Base-by-base conservation (phyloP, 2,113 vertebrate species). In the Progne subis region DNA sequence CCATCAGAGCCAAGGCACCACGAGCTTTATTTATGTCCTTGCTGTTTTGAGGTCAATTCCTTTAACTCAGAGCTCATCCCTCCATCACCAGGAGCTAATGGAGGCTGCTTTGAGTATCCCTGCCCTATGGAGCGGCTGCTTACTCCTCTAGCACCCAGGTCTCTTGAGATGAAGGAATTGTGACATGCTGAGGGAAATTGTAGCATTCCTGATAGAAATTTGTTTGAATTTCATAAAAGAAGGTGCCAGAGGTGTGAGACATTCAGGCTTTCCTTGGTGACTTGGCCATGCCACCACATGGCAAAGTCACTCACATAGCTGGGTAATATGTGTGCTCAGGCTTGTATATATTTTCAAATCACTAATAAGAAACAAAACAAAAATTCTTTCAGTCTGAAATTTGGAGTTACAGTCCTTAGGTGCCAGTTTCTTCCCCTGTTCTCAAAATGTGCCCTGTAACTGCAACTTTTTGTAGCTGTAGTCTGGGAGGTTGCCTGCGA, bases 401-500 rank as follows among this genome's bases (percentile, higher is more conserved):
- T 50, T 53, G 53, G 20, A 89, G 14, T 63, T 75, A 21, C 25
- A 50, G 14, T 34, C 37, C 28, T 28, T 29, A 64, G 81, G 46
- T 70, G 46, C 26, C 26, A 86, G 43, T 70, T 93, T 49, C 68
- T 84, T 86, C 70, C 37, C 29, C 28, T 86, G 6, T 70, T 64
- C 20, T 64, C 32, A n/a, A 68, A 92, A 88, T 18, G 28, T 37
- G 43, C 47, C 76, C 64, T 78, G 41, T 44, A 78, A 82, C 32
- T 9, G 3, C 77, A 90, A 24, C 63, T 90, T 95, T 90, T 86
- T 63, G 24, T 75, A 24, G 8, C 69, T 83, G 44, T 52, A 61
- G 32, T 41, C 69, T 26, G 26, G 79, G 94, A 86, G 29, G 65
- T 49, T 94, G 95, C 88, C 76, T 94, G 59, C 34, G 95, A 82